Percentiles rank a stretch among this genome's conserved stretches.
Conservation (phyloP, 2,888 invertebrate species). For the Dynastes maya region DNA sequence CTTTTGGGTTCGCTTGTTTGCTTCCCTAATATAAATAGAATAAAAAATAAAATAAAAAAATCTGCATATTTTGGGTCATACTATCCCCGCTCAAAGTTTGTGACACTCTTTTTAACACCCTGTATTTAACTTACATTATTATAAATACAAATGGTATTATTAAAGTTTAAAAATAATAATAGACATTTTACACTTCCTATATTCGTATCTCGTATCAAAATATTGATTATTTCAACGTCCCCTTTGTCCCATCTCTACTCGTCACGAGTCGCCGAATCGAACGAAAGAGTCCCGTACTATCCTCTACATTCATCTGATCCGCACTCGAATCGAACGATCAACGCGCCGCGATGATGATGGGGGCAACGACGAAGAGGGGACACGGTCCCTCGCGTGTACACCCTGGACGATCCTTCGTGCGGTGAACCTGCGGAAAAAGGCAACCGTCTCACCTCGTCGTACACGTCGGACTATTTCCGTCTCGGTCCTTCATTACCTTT, state of each 20-base stretch:
- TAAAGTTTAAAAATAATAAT: too few species aligned
- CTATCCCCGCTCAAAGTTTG: too few species aligned
- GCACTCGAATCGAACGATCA: background rate
- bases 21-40: too few species aligned
- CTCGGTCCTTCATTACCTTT: slow-evolving; percentile 4
- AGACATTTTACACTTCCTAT: too few species aligned
- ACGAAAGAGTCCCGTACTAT: background rate
- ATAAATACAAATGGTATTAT: too few species aligned
- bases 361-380: background rate
- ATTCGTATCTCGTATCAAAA: background rate
- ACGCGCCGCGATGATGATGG: background rate
- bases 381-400: background rate
- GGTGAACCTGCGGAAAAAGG: slow-evolving; percentile 11
- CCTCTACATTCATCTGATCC: slow-evolving; percentile 1
- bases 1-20: too few species aligned
- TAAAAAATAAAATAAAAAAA: too few species aligned
- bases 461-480: background rate
- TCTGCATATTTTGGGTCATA: too few species aligned
- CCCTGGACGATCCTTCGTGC: slow-evolving; percentile 6
- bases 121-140: too few species aligned
- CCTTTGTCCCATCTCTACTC: slow-evolving; percentile 3
- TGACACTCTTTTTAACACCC: too few species aligned
- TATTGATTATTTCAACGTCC: background rate
- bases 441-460: slow-evolving; percentile 12
- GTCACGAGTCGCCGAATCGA: slow-evolving; percentile 10